phyloP scores from a whole-genome alignment of 1,140 invertebrate genomes.

The Anastrepha ludens region DNA sequence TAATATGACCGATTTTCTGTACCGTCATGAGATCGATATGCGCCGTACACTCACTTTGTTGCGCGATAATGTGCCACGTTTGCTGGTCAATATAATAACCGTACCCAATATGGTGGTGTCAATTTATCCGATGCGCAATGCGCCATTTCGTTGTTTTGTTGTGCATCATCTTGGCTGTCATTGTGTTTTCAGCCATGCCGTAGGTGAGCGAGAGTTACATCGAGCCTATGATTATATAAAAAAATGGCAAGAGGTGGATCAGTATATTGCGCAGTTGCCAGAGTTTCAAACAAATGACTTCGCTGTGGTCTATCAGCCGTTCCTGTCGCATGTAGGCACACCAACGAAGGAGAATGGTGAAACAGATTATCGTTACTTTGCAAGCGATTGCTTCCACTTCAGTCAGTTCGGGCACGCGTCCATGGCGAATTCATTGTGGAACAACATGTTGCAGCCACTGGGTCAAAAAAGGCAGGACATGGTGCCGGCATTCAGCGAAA shows the following conservation, averaged over 20 bases:
- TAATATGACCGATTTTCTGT: conserved; percentile 58
- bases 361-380: conserved; percentile 78
- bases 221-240: conserved; percentile 71
- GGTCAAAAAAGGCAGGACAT: conserved; percentile 58
- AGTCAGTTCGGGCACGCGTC: conserved; percentile 80
- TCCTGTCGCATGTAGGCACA: conserved; percentile 72
- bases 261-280: conserved; percentile 68
- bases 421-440: conserved; percentile 77
- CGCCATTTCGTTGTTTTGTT: conserved; percentile 71
- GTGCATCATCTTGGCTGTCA: conserved; percentile 75
- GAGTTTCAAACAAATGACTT: conserved; percentile 76
- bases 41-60: conserved; percentile 62
- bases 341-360: conserved; percentile 71
- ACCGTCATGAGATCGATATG: conserved; percentile 65
- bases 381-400: conserved; percentile 84
- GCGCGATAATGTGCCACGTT: conserved; percentile 67
- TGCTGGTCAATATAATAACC: conserved; percentile 66
- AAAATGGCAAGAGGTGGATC: conserved; percentile 73
- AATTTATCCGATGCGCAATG: conserved; percentile 65
- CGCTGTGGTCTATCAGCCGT: conserved; percentile 79
- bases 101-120: conserved; percentile 67
- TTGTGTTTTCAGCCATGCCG: conserved; percentile 75
- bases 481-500: conserved; percentile 24
- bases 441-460: conserved; percentile 78
- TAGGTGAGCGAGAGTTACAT: conserved; percentile 58